A percentile compares a stretch with the other conserved stretches of the same genome.
Evolutionary conservation across 2,113 vertebrate species (phyloP).

Genomic region (Prionailurus bengalensis): DNA sequence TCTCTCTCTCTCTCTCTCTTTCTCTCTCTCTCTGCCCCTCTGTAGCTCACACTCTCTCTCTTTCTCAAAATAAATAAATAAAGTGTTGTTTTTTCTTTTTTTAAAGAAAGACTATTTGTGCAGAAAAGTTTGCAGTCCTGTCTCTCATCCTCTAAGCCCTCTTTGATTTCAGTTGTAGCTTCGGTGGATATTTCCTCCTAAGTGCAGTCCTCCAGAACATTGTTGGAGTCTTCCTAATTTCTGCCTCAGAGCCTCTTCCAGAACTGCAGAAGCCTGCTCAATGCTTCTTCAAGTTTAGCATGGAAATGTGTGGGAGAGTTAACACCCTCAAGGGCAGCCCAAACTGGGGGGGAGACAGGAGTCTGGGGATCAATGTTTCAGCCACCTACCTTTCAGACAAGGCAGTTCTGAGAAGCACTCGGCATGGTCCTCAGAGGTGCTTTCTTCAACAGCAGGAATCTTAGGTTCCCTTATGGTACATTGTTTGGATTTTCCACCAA

Average conservation of each 20-base stretch:
- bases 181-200: not conserved
- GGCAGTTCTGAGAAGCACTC: not conserved
- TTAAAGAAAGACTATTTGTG: not conserved
- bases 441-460: not conserved
- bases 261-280: not conserved
- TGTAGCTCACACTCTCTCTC: too few species aligned
- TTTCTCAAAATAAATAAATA: too few species aligned
- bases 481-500: not conserved
- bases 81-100: too few species aligned
- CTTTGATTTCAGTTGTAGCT: not conserved
- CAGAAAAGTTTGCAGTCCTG: not conserved
- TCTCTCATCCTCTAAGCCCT: not conserved
- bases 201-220: not conserved
- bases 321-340: not conserved
- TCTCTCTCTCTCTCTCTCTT: too few species aligned
- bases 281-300: not conserved
- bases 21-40: too few species aligned
- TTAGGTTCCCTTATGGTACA: not conserved
- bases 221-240: not conserved
- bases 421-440: not conserved
- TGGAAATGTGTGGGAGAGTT: not conserved
- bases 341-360: not conserved
- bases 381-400: not conserved
- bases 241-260: not conserved
- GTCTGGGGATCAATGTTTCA: not conserved